phyloP scores from a whole-genome alignment of 1,140 invertebrate species.

The Mylabris phalerata region DNA sequence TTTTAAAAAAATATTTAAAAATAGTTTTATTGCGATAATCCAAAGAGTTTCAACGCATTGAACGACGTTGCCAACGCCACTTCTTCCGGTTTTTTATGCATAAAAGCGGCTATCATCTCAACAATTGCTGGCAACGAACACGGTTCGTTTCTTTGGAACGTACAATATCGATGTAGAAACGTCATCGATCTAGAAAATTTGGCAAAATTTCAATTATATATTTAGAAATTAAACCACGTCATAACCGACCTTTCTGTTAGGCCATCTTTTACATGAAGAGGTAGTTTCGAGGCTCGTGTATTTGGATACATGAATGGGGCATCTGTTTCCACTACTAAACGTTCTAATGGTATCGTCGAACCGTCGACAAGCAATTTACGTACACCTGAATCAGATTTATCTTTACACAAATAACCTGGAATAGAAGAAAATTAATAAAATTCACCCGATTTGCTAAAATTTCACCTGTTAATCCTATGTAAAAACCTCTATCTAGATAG shows the following conservation, averaged over 20 bases:
- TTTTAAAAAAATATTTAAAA: neutral
- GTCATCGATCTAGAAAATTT: constrained; percentile 48
- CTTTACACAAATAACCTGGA: constrained; percentile 84
- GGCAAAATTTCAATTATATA: neutral
- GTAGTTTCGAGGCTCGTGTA: constrained; percentile 85
- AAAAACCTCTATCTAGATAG: constrained; percentile 83
- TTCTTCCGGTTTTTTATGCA: constrained; percentile 79
- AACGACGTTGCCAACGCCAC: constrained; percentile 88
- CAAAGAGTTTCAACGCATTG: constrained; percentile 89
- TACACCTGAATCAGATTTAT: constrained; percentile 86
- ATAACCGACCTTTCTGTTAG: constrained; percentile 69
- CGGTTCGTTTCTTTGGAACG: constrained; percentile 93
- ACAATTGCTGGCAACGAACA: constrained; percentile 88
- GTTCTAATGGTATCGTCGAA: constrained; percentile 70
- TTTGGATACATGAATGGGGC: constrained; percentile 96
- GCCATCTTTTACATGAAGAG: constrained; percentile 75
- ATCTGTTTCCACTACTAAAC: constrained; percentile 84
- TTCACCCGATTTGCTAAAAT: neutral
- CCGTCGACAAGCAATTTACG: constrained; percentile 74
- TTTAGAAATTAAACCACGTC: neutral
- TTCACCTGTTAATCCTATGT: constrained; percentile 75
- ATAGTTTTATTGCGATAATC: constrained; percentile 60
- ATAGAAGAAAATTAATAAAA: constrained; percentile 28
- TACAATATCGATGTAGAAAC: constrained; percentile 70
- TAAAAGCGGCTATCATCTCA: constrained; percentile 89